Conservation (phyloP, 2,888 invertebrate genomes). For the Notocelia uddmanniana region DNA sequence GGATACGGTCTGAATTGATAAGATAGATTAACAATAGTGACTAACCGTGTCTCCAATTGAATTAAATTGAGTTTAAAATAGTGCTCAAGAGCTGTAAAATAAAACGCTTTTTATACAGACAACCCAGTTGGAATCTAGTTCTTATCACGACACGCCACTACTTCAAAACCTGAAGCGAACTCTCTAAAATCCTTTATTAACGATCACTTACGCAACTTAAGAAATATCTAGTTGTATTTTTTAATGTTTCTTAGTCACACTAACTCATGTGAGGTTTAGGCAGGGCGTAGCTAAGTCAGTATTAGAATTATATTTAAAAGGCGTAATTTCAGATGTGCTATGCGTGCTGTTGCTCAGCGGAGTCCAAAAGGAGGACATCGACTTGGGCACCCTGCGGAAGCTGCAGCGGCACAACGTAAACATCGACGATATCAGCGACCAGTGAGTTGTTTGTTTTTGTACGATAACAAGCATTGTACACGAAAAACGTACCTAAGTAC, state of each 20-base stretch:
- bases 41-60: too few relatives aligned
- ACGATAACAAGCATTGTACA: constrained; percentile 13
- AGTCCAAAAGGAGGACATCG: constrained; percentile 75
- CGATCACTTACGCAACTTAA: neutral
- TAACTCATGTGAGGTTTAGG: neutral
- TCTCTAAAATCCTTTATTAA: neutral
- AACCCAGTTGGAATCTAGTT: neutral
- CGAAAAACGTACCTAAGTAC: neutral
- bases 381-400: constrained; percentile 67
- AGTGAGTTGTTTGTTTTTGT: constrained; percentile 61
- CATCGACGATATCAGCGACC: constrained; percentile 69
- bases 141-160: neutral
- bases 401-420: constrained; percentile 71
- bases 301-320: neutral
- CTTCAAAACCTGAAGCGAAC: neutral
- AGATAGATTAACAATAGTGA: too few relatives aligned
- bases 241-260: neutral
- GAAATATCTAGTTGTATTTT: neutral
- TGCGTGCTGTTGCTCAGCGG: constrained; percentile 77
- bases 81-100: neutral
- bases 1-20: too few relatives aligned
- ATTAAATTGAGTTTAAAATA: too few relatives aligned
- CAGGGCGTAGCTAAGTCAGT: neutral
- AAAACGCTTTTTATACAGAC: neutral
- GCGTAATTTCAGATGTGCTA: constrained; percentile 72